Base-by-base conservation (phyloP, 2,113 vertebrate genomes). In the Podiceps cristatus region DNA sequence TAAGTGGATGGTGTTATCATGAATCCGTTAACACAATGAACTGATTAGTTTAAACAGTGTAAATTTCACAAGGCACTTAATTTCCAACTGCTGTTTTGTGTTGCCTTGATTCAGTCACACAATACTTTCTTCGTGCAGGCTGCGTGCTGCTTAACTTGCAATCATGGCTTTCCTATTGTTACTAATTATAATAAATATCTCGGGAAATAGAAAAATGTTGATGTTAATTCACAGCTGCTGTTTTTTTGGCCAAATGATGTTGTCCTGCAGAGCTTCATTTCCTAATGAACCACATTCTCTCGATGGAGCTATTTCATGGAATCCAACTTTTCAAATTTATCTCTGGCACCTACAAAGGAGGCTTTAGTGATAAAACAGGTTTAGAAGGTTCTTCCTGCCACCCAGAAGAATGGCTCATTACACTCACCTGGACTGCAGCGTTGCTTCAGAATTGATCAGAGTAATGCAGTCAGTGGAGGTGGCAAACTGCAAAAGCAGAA, bases 41-140 rank as follows among this genome's bases (percentile, higher is more conserved):
- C 84, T 85, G 94, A 96, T 97, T 93, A 94, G 79, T 93, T 96
- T 91, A 88, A 96, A 91, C 63, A 76, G 66, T 66, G 58, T 69
- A 35, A 45, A 73, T 94, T 96, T 76, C 95, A 90, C 56, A 25
- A 79, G 77, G 73, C 91, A 69, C 74, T 90, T 91, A 37, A 89
- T 95, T 97, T 96, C 94, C 86, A 50, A 53, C 73, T 62, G 11
- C 69, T 93, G 87, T 88, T 96, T 88, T 93, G 68, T 79, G 18
- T 75, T 82, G 49, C 71, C 50, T 82, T 53, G 71, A 33, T 91
- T 94, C 77, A 79, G 77, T 50, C 60, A 62, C 86, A 56, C 53
- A 86, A 13, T 79, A 52, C 62, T 79, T 90, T 25, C 68, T 87
- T 81, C 77, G 29, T 18, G 14, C 1, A 2, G 37, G 19, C 72